Evolutionary conservation across 2,888 invertebrate genomes (phyloP), one percentile per base, ranked within the genome.

Genomic region (Lepidocyrtinus sp.): DNA sequence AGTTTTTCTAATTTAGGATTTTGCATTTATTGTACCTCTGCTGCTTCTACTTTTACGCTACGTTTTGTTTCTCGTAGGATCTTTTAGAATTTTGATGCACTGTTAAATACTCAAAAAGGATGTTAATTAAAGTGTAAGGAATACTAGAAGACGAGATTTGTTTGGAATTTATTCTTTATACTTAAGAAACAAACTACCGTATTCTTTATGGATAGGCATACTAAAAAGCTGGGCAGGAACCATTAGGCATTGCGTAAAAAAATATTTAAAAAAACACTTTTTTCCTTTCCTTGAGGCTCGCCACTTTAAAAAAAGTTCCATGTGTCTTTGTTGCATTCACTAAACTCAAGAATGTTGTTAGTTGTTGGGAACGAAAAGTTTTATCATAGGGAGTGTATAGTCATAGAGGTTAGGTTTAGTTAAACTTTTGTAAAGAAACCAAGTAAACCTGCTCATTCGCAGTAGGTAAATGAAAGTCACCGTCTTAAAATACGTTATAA

Each of bases 361-460:
- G n/a, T n/a, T n/a, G n/a, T n/a, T n/a, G n/a, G n/a, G n/a, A n/a
- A n/a, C 36, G 12, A 5, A 36, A 7, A 36, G 12, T 36, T 36
- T 36, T 36, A 5, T 12, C 36, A 36, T 36, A 36, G 36, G 36
- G 12, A 36, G 12, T n/a, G n/a, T n/a, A n/a, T n/a, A n/a, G n/a
- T n/a, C n/a, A 36, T 7, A 36, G 12, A 7, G 36, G 5, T 5
- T 36, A 36, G 36, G 12, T 36, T 36, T 36, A 36, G 36, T 36
- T 36, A 12, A 7, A 36, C 36, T 36, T 36, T 36, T 7, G 5
- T 7, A 36, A 63, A 73, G 17, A 65, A 72, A 62, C 17, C 36
- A 36, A 64, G n/a, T n/a, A n/a, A n/a, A 73, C 72, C 72, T 73
- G 72, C 72, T 73, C 72, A 73, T 25, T 55, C 64, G 72, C 62